Conservation (phyloP, 2,888 invertebrate genomes). For the Pasiphila rectangulata region DNA sequence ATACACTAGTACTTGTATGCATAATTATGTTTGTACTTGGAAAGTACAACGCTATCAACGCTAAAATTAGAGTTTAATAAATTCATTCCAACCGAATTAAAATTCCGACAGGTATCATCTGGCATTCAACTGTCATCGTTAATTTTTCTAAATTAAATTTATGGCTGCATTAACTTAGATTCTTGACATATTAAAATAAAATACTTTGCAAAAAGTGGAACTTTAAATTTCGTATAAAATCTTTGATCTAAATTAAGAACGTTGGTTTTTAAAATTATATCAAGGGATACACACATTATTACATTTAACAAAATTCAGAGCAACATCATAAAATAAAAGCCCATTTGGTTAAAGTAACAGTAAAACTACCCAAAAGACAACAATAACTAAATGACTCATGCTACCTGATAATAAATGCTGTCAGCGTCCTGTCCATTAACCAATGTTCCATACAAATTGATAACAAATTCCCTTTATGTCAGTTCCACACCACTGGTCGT, state of each 20-base stretch:
- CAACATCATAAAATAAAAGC: too few relatives aligned
- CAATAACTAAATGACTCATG: constrained; percentile 49
- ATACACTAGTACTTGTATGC: too few relatives aligned
- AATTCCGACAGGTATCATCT: not conserved
- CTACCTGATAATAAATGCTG: constrained; percentile 70
- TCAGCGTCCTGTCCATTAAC: constrained; percentile 64
- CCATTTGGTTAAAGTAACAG: not conserved
- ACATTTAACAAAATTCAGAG: not conserved
- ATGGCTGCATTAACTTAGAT: constrained; percentile 8
- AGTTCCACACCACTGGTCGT: constrained; percentile 58
- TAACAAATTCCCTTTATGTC: constrained; percentile 70
- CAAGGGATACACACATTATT: too few relatives aligned
- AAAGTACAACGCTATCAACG: too few relatives aligned
- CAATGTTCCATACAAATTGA: constrained; percentile 72
- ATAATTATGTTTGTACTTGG: too few relatives aligned
- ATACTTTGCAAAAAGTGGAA: constrained; percentile 12
- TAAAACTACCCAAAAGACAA: constrained; percentile 25
- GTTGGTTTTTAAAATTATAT: too few relatives aligned
- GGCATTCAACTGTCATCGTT: constrained; percentile 12
- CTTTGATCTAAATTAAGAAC: too few relatives aligned
- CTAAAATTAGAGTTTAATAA: not conserved
- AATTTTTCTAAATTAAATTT: constrained; percentile 20
- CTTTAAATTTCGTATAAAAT: too few relatives aligned
- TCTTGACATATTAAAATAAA: constrained; percentile 4
- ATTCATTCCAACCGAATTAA: not conserved